These are phyloP conservation scores for Australoheros scitulus DNA, from an alignment of 2,113 vertebrate genomes.

Conservation along the genomic window DNA sequence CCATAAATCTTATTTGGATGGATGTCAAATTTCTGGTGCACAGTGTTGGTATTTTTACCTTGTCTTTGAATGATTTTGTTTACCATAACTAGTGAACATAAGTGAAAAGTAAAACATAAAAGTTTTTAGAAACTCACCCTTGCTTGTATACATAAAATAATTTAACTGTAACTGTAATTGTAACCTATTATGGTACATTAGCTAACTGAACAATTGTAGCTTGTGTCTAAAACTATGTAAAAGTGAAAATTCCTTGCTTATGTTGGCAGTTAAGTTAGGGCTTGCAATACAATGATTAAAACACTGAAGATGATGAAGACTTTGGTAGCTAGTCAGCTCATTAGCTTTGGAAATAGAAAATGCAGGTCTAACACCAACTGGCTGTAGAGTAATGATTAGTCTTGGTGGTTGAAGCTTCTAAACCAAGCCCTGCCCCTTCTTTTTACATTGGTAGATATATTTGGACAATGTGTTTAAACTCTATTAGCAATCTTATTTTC, in stretches of 20 bases:
- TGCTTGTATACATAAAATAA: background rate
- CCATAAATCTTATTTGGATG: background rate
- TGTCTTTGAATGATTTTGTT: background rate
- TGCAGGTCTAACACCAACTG: background rate
- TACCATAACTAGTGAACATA: no score
- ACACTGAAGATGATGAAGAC: background rate
- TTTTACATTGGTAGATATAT: no score
- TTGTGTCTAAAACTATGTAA: background rate
- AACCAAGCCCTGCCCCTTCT: background rate
- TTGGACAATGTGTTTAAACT: no score
- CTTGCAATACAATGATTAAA: fast-evolving
- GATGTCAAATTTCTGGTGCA: background rate
- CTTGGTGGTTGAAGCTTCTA: background rate
- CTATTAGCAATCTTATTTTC: background rate
- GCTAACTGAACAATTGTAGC: background rate
- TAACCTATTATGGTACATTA: background rate
- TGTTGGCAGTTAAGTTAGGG: background rate
- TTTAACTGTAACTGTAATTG: background rate
- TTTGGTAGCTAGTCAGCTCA: background rate
- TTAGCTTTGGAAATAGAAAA: background rate
- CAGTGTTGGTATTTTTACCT: background rate
- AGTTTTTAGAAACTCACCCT: background rate
- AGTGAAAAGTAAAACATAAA: no score
- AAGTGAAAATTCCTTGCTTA: background rate
- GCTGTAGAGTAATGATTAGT: background rate